These are phyloP conservation scores for Catostomus latipinnis DNA, from an alignment of 2,797 vertebrate species.

Conservation along the genomic window DNA sequence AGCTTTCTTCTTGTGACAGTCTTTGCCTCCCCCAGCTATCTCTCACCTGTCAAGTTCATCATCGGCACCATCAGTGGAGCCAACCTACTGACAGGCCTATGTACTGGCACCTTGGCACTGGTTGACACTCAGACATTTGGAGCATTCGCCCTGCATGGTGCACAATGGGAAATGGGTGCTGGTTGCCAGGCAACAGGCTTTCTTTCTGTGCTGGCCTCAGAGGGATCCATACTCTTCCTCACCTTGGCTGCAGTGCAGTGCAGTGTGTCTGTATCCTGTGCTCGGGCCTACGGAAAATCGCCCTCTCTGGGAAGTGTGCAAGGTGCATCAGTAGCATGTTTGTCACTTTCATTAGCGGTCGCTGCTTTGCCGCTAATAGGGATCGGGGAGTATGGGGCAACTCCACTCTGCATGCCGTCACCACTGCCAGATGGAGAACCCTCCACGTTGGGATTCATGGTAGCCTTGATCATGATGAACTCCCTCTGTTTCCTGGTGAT, in stretches of 20 bases:
- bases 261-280: constrained; percentile 85
- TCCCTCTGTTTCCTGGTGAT: constrained; percentile 90
- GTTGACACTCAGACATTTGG: constrained; percentile 88
- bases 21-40: constrained; percentile 81
- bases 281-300: constrained; percentile 81
- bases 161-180: constrained; percentile 86
- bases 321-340: constrained; percentile 82
- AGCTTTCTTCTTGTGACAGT: constrained; percentile 86
- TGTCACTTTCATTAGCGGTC: constrained; percentile 80
- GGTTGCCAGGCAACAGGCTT: constrained; percentile 91
- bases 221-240: constrained; percentile 88
- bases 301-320: constrained; percentile 82
- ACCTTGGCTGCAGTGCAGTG: constrained; percentile 90
- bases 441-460: constrained; percentile 84
- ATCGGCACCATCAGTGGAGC: constrained; percentile 89
- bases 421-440: constrained; percentile 83
- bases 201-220: constrained; percentile 88
- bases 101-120: constrained; percentile 85
- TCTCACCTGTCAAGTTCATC: constrained; percentile 89
- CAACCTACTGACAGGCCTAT: constrained; percentile 88
- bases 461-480: constrained; percentile 92
- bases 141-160: constrained; percentile 85
- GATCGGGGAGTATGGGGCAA: constrained; percentile 87
- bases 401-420: constrained; percentile 91
- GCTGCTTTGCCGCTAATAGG: constrained; percentile 86